Conservation (phyloP, 2,113 vertebrate species). For the Danionella cerebrum region DNA sequence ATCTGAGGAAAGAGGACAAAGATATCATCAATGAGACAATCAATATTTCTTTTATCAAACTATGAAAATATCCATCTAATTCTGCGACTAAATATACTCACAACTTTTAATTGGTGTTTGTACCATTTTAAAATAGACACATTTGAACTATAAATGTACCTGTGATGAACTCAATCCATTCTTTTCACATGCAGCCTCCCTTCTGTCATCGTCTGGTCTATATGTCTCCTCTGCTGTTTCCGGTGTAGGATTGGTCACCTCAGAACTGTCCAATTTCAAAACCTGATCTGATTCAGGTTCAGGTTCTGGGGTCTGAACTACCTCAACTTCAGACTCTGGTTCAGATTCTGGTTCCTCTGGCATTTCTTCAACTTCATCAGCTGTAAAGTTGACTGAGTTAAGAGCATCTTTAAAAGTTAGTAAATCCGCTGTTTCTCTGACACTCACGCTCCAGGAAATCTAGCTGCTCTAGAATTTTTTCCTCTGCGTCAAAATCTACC, state of each 20-base stretch:
- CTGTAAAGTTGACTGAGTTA: constrained; percentile 30
- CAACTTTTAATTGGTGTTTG: no score
- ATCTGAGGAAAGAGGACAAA: constrained; percentile 43
- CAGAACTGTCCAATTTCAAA: constrained; percentile 14
- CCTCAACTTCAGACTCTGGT: neutral
- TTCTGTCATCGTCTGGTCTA: constrained; percentile 22
- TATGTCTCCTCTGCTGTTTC: constrained; percentile 20
- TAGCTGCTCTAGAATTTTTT: constrained; percentile 56
- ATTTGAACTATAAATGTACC: constrained; percentile 52
- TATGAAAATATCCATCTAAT: no score
- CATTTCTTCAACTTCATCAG: constrained; percentile 37
- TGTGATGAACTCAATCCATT: constrained; percentile 53
- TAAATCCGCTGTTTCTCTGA: neutral
- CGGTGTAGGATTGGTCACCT: neutral
- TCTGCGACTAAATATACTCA: no score
- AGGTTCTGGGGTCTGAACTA: neutral
- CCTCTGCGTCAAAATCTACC: constrained; percentile 60
- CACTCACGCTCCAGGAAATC: constrained; percentile 60
- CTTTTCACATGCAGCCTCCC: constrained; percentile 30
- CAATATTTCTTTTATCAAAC: no score
- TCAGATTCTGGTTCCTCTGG: constrained; percentile 42
- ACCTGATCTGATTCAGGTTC: constrained; percentile 23
- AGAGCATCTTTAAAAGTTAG: neutral
- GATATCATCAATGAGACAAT: neutral
- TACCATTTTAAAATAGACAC: no score